Base-by-base conservation (phyloP, 2,797 vertebrate species). In the Prunella strophiata region DNA sequence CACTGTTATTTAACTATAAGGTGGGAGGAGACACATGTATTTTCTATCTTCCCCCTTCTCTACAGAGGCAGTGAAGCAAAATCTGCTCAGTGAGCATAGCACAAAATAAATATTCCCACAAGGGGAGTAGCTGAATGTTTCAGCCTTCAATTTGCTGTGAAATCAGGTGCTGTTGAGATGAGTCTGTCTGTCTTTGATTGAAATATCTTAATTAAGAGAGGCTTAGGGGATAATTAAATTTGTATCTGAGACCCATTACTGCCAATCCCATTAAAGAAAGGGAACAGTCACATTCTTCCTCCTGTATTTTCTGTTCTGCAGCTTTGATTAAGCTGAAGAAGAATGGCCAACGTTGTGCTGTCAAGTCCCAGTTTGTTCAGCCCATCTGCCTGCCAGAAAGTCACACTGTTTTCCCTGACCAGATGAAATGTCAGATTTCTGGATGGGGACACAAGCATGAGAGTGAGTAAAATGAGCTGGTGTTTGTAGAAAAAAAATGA, bases 301-400 rank as follows among this genome's bases (percentile, higher is more conserved):
- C 34, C n/a, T 84, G 1, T 74, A 23, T 92, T 72, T 89, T 91
- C 75, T 94, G 29, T 59, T 55, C 26, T 89, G 50, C 93, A 99
- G 99, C 98, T 92, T 98, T 99, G 95, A 92, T 99, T 78, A 99
- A 98, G 70, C 97, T 99, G 96, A 99, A 98, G 97, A 99, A 98
- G 97, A 97, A 98, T 9, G 97, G 99, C 2, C 98, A 98, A 3
- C 97, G 95, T 11, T 99, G 99, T 63, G 98, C 98, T 1, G 96
- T 91, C 84, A 99, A 97, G 91, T 98, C 98, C 27, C 98, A 98
- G 43, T 99, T 99, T 75, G 98, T 99, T 58, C 98, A 98, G 80
- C 98, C 99, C 71, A 98, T 99, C 97, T 99, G 99, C 93, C 98
- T 99, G 87, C 99, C 99, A 0, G 98, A 98, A 57, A 97, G 97